These are phyloP conservation scores for Hirtodrosophila trivittata DNA, from an alignment of 2,888 invertebrate species.

Conservation along the genomic window DNA sequence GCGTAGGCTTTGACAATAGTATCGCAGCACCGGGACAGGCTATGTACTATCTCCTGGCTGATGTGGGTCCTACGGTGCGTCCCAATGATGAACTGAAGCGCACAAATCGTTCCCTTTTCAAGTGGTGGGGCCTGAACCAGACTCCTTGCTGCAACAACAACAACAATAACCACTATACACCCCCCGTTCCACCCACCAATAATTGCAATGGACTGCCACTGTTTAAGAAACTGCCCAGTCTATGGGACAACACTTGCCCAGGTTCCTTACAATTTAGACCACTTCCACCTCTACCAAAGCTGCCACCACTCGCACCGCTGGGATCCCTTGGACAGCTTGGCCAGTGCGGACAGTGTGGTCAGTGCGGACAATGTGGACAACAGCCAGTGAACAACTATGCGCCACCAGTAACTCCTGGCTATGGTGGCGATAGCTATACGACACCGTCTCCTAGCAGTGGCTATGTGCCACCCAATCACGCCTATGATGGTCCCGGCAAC, in stretches of 20 bases:
- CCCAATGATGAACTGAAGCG: slow-evolving; percentile 61
- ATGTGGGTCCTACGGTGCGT: slow-evolving; percentile 62
- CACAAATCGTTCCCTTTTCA: slow-evolving; percentile 67
- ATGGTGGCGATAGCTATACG: slow-evolving; percentile 40
- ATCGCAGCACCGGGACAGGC: slow-evolving; percentile 53
- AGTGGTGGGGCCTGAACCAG: slow-evolving; percentile 62
- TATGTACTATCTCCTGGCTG: slow-evolving; percentile 65
- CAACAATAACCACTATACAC: slow-evolving; percentile 42
- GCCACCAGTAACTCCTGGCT: slow-evolving; percentile 36
- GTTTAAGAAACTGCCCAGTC: slow-evolving; percentile 55
- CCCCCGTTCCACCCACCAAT: slow-evolving; percentile 6
- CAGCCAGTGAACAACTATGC: slow-evolving; percentile 37
- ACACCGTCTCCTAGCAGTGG: slow-evolving; percentile 7
- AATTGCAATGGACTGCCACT: slow-evolving; percentile 50
- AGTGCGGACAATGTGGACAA: neutral
- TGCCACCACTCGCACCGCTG: neutral
- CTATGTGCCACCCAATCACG: slow-evolving; percentile 43
- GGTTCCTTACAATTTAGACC: slow-evolving; percentile 18
- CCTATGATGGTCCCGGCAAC: slow-evolving; percentile 60
- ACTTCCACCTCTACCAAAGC: neutral
- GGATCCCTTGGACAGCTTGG: neutral
- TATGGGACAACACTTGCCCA: slow-evolving; percentile 45
- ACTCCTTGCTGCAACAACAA: slow-evolving; percentile 59
- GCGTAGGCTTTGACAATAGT: slow-evolving; percentile 27
- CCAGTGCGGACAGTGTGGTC: slow-evolving; percentile 4